Base-by-base conservation (phyloP, 2,113 vertebrate genomes). In the Stomatorhinus ivindoensis region DNA sequence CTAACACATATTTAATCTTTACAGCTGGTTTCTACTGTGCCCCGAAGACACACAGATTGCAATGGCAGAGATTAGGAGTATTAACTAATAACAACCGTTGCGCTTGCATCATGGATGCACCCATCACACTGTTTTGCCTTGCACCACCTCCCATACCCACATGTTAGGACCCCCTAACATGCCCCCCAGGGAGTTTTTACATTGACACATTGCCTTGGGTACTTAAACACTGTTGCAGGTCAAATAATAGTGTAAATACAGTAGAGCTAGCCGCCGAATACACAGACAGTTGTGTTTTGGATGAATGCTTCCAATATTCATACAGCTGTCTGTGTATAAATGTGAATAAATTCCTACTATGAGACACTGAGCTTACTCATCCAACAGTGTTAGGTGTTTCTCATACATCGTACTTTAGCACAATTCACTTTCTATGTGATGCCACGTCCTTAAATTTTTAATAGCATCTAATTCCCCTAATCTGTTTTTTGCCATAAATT, bases 11-110 rank as follows among this genome's bases (percentile, higher is more conserved):
- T 61, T 58, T 87, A 58, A 87, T 87, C 51, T 39, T 39, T 61
- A 7, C 87, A 58, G 86, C 15, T 61, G 53, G 24, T 65, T 65
- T 55, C 55, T 87, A 39, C 87, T 65, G 35, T 87, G 55, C 87
- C 87, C 87, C 44, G 53, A 50, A 50, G 87, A 61, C 87, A 87
- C 87, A 24, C 17, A 87, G 55, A 87, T 19, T 87, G 35, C 19
- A 58, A 61, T 42, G 35, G 35, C 27, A 61, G 19, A 58, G 48
- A 31, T 31, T 51, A 55, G 2, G 31, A 53, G 2, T 53, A 53
- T 35, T 53, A 53, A 39, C 27, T 53, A 87, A 53, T 31, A 10
- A 31, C 86, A 51, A 35, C 50, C 15, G 13, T 21, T 17, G 50
- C 1, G 13, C n/a, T 35, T 15, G 50, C 31, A n/a, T 50, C 46